Evolutionary conservation across 2,113 vertebrate species (phyloP).

Genomic region (Laticauda colubrina): DNA sequence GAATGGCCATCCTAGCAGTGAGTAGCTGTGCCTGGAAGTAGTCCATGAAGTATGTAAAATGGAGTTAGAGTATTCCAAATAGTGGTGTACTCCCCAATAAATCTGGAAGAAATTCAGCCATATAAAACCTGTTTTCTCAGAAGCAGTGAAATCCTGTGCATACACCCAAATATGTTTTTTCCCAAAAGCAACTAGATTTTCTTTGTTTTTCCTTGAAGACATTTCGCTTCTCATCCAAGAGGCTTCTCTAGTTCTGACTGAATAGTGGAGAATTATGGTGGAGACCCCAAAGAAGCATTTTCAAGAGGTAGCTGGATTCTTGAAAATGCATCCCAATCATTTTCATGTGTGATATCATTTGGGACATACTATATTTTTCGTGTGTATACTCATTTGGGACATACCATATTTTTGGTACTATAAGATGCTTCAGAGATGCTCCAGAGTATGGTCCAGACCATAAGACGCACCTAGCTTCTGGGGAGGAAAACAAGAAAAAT

Average conservation of each 20-base stretch:
- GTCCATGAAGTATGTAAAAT: background rate
- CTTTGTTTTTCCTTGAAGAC: background rate
- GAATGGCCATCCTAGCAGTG: background rate
- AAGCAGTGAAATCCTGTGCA: background rate
- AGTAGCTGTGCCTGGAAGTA: background rate
- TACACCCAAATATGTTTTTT: background rate
- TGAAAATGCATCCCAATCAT: background rate
- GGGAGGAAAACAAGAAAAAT: too few species aligned
- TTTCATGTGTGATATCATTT: background rate
- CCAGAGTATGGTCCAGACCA: too few species aligned
- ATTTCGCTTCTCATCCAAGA: background rate
- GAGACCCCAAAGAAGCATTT: background rate
- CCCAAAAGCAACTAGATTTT: background rate
- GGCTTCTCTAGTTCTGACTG: background rate
- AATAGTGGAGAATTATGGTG: background rate
- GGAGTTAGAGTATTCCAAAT: background rate
- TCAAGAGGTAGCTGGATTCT: background rate
- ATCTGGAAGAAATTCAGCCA: background rate
- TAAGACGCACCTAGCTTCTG: too few species aligned
- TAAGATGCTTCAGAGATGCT: too few species aligned
- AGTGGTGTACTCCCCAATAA: background rate
- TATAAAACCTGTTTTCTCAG: background rate
- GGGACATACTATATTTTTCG: background rate
- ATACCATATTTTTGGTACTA: too few species aligned
- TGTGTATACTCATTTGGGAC: too few species aligned